Evolutionary conservation across 2,113 vertebrate species (phyloP).

Genomic region (Turnix velox): DNA sequence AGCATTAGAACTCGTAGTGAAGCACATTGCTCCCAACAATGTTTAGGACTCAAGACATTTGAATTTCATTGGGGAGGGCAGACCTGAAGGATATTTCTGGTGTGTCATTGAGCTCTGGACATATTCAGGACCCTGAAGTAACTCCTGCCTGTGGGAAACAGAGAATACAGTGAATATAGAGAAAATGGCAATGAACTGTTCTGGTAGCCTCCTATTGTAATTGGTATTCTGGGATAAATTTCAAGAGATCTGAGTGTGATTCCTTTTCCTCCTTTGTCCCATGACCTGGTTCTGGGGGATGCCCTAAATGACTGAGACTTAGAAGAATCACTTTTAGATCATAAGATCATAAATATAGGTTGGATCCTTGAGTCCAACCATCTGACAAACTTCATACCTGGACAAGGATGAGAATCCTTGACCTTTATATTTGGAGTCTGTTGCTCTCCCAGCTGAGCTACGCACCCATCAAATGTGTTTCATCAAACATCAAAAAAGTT

Average conservation of each 20-base stretch:
- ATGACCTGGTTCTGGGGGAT: background rate
- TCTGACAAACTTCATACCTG: too few relatives aligned
- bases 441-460: too few relatives aligned
- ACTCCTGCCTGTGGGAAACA: background rate
- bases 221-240: accelerated
- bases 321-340: background rate
- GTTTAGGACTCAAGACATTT: accelerated
- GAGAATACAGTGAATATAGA: background rate
- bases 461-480: too few relatives aligned
- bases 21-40: background rate
- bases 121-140: background rate
- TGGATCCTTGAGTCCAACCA: too few relatives aligned
- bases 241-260: background rate
- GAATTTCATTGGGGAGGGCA: background rate
- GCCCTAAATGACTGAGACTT: background rate
- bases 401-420: too few relatives aligned
- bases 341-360: too few relatives aligned
- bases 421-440: too few relatives aligned
- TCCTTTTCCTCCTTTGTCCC: background rate
- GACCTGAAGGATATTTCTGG: background rate
- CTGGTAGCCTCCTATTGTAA: background rate
- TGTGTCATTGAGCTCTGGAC: background rate
- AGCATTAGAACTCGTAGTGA: accelerated
- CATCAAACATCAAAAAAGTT: background rate
- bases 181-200: background rate